Conservation (phyloP, 2,888 invertebrate genomes). For the Eupithecia subumbrata region DNA sequence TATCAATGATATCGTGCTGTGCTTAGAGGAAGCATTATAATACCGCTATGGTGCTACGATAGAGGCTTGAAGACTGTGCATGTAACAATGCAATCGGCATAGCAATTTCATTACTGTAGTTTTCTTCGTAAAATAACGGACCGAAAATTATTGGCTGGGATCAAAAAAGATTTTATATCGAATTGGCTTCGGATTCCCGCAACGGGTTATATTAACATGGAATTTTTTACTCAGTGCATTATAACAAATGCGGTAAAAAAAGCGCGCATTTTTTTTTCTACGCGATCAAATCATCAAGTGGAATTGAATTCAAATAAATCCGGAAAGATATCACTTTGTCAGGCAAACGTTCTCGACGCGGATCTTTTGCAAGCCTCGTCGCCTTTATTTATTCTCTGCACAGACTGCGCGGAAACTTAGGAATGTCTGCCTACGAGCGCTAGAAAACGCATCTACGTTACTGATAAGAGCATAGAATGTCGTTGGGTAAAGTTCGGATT, state of each 20-base stretch:
- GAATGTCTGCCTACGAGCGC: constrained; percentile 12
- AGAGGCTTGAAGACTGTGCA: background rate
- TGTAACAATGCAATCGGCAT: background rate
- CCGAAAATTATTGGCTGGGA: background rate
- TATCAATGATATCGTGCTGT: constrained; percentile 1
- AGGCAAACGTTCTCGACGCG: constrained; percentile 41
- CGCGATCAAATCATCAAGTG: constrained; percentile 30
- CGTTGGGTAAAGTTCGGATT: background rate
- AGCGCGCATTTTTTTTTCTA: constrained; percentile 11
- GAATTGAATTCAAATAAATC: constrained; percentile 48
- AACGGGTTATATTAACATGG: background rate
- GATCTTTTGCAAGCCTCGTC: constrained; percentile 46
- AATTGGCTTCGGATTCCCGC: background rate
- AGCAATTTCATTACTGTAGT: background rate
- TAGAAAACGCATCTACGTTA: constrained; percentile 1
- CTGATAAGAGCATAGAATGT: background rate
- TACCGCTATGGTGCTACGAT: no score
- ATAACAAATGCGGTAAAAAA: background rate
- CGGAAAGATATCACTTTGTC: constrained; percentile 47
- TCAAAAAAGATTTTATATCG: background rate
- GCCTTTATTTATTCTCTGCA: constrained; percentile 55
- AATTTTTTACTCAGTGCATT: background rate
- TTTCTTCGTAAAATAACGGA: background rate
- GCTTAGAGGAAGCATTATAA: no score
- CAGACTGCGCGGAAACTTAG: constrained; percentile 32